Evolutionary conservation across 2,888 invertebrate species (phyloP), one percentile per base, ranked within the genome.

Genomic region (Himalopsyche kuldschensis): DNA sequence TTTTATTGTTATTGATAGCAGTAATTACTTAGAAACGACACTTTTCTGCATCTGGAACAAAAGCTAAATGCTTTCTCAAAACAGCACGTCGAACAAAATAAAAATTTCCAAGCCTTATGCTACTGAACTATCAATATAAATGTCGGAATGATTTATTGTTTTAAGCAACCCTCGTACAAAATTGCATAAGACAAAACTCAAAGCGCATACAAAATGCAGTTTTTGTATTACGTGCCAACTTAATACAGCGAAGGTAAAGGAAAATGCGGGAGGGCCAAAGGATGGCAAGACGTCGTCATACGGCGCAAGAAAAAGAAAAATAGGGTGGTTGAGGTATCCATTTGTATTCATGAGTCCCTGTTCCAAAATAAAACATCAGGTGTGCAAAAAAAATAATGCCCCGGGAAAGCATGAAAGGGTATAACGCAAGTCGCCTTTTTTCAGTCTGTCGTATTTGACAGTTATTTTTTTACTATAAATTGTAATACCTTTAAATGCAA

Each of bases 321-420:
- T 75, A 20, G 55, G 78, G 82, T 41, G 78, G 47, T 27, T 41
- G 82, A 82, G 78, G 82, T 63, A 79, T 69, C 82, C 82, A 82
- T 82, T 82, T 82, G 82, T 82, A 82, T 82, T 82, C 82, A 82
- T 82, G 82, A 82, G 79, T 78, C 78, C 31, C 27, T 75, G 69
- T 79, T 78, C 75, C 24, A 55, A 55, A 55, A 55, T 55, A 55
- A 55, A 55, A 55, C 55, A 55, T 20, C 55, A 55, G 55, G 55
- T 20, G 55, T 55, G 55, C 55, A 55, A 55, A 55, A 55, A 41
- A 55, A 55, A 24, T 55, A 55, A 20, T 55, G 55, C 20, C 10
- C 55, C 5, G 55, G 20, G 55, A 55, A 55, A 55, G 24, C 55
- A 55, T 55, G 55, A 55, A 55, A 3, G 55, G 24, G 55, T 55